Percentiles rank a stretch among this genome's conserved stretches.
phyloP scores from a whole-genome alignment of 1,140 invertebrate genomes.

The Melanaphis sacchari region DNA sequence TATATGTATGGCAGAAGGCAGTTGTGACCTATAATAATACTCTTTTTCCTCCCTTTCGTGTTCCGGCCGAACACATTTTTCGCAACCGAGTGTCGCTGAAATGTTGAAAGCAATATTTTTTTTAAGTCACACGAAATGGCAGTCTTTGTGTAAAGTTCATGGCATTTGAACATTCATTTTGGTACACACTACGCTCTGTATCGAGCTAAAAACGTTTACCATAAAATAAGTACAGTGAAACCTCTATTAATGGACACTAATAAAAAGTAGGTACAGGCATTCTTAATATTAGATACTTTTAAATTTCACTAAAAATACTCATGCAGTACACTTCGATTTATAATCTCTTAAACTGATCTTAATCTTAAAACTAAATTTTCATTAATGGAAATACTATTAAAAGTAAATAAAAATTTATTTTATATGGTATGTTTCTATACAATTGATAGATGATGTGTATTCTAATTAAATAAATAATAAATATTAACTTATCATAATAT shows the following conservation, averaged over 20 bases:
- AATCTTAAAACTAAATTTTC: too few relatives aligned
- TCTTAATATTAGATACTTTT: too few relatives aligned
- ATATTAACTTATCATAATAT: too few relatives aligned
- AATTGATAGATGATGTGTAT: too few relatives aligned
- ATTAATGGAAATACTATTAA: too few relatives aligned
- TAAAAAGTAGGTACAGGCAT: neutral
- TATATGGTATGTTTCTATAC: too few relatives aligned
- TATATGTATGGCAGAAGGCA: neutral
- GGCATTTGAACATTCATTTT: constrained; percentile 9
- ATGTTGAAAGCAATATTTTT: constrained; percentile 10
- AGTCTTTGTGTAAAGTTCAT: constrained; percentile 32
- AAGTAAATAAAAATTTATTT: too few relatives aligned
- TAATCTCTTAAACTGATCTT: too few relatives aligned
- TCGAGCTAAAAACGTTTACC: neutral
- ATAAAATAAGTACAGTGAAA: neutral
- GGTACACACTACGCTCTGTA: neutral
- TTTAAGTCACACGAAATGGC: neutral
- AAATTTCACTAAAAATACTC: too few relatives aligned
- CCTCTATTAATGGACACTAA: neutral
- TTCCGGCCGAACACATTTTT: constrained; percentile 28
- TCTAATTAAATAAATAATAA: too few relatives aligned
- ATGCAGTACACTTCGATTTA: too few relatives aligned
- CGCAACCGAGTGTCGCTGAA: neutral
- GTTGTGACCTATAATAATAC: constrained; percentile 23
- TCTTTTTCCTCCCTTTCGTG: neutral